Evolutionary conservation across 2,888 invertebrate species (phyloP).

Genomic region (Synergus laeviventris): DNA sequence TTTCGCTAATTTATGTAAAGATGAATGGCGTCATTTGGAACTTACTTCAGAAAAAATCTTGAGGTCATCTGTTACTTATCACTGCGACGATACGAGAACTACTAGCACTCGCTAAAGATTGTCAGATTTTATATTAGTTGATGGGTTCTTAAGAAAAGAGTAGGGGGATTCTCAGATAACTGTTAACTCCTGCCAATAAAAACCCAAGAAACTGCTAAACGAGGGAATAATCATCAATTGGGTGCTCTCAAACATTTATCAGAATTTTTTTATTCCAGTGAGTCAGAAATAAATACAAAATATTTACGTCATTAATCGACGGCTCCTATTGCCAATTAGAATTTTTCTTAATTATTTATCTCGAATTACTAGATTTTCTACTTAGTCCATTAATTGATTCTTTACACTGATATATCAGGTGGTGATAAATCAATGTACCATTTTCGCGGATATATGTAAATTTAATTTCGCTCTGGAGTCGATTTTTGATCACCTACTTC

Average conservation of each 20-base stretch:
- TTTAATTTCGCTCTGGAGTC: background rate
- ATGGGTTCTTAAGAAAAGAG: background rate
- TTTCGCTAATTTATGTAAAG: background rate
- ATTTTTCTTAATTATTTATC: background rate
- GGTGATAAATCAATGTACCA: too few relatives aligned
- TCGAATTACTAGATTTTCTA: background rate
- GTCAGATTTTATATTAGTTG: constrained; percentile 15
- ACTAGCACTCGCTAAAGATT: background rate
- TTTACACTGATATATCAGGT: background rate
- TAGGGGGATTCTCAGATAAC: too few relatives aligned
- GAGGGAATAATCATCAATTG: background rate
- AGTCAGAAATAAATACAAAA: background rate
- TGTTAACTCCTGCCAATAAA: too few relatives aligned
- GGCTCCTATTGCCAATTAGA: background rate
- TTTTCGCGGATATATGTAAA: background rate
- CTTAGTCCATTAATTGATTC: background rate
- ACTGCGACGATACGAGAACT: background rate
- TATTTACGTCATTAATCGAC: background rate
- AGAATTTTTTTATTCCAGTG: background rate
- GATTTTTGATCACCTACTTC: background rate
- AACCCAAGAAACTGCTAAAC: constrained; percentile 1
- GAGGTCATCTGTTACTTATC: background rate
- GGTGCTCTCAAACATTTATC: background rate
- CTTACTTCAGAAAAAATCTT: background rate
- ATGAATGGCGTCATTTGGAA: background rate